phyloP scores from a whole-genome alignment of 2,113 vertebrate species.

The Cairina moschata region DNA sequence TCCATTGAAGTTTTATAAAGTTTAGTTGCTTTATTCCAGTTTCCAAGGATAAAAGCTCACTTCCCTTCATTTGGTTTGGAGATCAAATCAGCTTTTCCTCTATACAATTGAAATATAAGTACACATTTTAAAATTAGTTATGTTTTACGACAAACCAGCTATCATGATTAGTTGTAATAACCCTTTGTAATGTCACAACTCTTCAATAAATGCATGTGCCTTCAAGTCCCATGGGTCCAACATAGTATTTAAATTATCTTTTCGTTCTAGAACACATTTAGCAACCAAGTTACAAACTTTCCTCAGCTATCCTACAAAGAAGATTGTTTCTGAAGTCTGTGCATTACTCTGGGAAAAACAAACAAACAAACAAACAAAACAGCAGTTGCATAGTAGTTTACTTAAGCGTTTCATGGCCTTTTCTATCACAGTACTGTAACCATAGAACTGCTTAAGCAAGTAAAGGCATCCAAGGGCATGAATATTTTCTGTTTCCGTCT shows the following conservation, averaged over 20 bases:
- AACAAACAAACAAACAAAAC: background rate
- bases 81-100: background rate
- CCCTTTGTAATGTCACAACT: background rate
- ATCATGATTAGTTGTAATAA: background rate
- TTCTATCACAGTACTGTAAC: background rate
- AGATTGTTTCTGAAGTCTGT: background rate
- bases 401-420: background rate
- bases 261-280: background rate
- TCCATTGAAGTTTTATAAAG: background rate
- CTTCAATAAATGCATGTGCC: background rate
- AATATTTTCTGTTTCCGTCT: background rate
- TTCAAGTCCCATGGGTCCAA: background rate
- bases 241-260: background rate
- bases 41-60: background rate
- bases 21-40: background rate
- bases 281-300: background rate
- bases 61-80: background rate
- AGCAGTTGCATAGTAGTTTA: background rate
- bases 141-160: background rate
- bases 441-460: background rate
- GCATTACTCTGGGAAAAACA: background rate
- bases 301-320: background rate
- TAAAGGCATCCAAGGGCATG: background rate
- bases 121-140: background rate
- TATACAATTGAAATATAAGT: background rate